Percentiles rank a stretch among this genome's conserved stretches.
Conservation (phyloP, 2,113 vertebrate species). For the Progne subis region DNA sequence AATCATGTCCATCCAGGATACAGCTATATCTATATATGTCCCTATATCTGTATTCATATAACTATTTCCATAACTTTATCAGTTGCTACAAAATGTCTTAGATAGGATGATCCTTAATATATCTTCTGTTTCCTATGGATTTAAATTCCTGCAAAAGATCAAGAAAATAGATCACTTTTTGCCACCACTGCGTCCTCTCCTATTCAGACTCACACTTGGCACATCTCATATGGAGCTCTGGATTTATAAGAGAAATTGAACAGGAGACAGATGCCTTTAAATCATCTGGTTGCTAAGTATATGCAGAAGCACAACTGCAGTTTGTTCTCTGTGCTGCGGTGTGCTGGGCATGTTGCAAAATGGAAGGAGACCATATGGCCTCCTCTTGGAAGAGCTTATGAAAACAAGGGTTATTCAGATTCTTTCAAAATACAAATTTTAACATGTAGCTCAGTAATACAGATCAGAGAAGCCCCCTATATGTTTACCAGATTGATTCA, state of each 20-base stretch:
- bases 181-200: rapidly evolving
- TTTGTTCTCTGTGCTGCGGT: not conserved
- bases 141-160: not conserved
- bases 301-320: not conserved
- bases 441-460: not conserved
- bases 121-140: no score
- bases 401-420: not conserved
- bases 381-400: not conserved
- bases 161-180: not conserved
- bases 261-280: not conserved
- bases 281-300: not conserved
- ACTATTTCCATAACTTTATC: not conserved
- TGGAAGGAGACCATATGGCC: not conserved
- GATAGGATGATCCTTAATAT: no score
- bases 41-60: not conserved
- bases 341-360: not conserved
- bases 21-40: not conserved
- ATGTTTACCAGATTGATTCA: not conserved
- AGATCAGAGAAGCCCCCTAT: not conserved
- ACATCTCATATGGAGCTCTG: not conserved
- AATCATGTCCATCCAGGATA: not conserved
- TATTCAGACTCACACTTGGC: not conserved
- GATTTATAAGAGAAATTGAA: not conserved
- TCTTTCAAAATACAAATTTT: not conserved
- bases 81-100: not conserved